These are phyloP conservation scores for Iselma pallidipennis DNA, from an alignment of 2,888 invertebrate genomes.

Conservation along the genomic window DNA sequence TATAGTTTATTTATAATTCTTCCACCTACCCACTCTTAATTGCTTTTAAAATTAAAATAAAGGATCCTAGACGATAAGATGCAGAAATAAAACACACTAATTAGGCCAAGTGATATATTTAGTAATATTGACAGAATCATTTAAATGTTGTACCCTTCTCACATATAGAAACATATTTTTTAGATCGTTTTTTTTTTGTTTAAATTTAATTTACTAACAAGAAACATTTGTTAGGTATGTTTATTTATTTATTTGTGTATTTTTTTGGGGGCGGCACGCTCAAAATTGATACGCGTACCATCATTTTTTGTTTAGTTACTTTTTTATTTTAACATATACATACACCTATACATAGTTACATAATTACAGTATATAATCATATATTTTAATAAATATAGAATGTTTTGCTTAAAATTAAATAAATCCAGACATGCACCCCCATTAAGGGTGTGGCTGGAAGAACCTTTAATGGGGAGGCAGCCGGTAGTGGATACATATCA, in stretches of 20 bases:
- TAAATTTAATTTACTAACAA: neutral
- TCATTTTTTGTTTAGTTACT: slow-evolving; percentile 15
- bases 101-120: slow-evolving; percentile 59
- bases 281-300: neutral
- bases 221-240: neutral
- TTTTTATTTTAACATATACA: slow-evolving; percentile 8
- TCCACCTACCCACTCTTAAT: too few species aligned
- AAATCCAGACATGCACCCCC: slow-evolving; percentile 55
- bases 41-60: too few species aligned
- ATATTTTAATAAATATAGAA: slow-evolving; percentile 31
- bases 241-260: neutral
- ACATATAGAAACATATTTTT: slow-evolving; percentile 51
- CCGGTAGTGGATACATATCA: slow-evolving; percentile 37
- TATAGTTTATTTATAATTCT: too few species aligned
- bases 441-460: slow-evolving; percentile 77
- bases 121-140: slow-evolving; percentile 55
- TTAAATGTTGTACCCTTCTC: slow-evolving; percentile 56
- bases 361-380: slow-evolving; percentile 47
- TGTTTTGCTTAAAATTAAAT: slow-evolving; percentile 26
- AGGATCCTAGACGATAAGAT: too few species aligned
- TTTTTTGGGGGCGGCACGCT: neutral
- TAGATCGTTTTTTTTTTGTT: too few species aligned
- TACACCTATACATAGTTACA: slow-evolving; percentile 53
- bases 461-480: slow-evolving; percentile 70
- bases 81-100: neutral